Base-by-base conservation (phyloP, 1,140 invertebrate genomes). In the Orussus abietinus region DNA sequence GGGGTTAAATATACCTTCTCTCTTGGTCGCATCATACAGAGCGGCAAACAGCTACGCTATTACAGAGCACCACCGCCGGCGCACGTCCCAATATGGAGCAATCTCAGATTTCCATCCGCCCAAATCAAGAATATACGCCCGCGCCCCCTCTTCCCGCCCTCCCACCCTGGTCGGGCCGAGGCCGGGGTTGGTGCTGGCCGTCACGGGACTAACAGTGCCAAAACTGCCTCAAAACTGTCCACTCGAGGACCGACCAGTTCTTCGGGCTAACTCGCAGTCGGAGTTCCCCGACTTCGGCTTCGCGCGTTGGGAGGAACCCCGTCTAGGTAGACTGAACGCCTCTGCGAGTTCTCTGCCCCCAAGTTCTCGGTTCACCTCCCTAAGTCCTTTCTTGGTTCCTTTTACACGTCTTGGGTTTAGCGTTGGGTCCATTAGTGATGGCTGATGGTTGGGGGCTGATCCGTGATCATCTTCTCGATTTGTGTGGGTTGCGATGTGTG, bases 91-190 rank as follows among this genome's bases (percentile, higher is more conserved):
- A 72, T 73, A 73, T 73, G 68, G 69, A 68, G 66, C 70, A 72
- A 70, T 70, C 69, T 70, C 70, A 61, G 66, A 72, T 73, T 72
- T 73, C 68, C 70, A 70, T 66, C 66, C 67, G 62, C 64, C 68
- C 70, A 73, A 73, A 70, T 71, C 60, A 57, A 71, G 69, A 66
- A 69, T 69, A 69, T 71, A 67, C 67, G 63, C 64, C 66, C 66
- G 56, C 69, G 59, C 66, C 59, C 54, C 55, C 65, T 42, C 58
- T 49, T 19, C 12, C 34, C 43, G 45, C 54, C 44, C 38, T 10
- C 49, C 54, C 55, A 55, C 53, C 20, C 33, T 39, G 49, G 49
- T 46, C 49, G 20, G 39, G 32, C 45, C 42, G 19, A 17, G n/a
- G 14, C 36, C 38, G 25, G 45, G 38, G 45, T 35, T 41, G 38